Evolutionary conservation across 2,113 vertebrate species (phyloP).

Genomic region (Ploceus nigricollis): DNA sequence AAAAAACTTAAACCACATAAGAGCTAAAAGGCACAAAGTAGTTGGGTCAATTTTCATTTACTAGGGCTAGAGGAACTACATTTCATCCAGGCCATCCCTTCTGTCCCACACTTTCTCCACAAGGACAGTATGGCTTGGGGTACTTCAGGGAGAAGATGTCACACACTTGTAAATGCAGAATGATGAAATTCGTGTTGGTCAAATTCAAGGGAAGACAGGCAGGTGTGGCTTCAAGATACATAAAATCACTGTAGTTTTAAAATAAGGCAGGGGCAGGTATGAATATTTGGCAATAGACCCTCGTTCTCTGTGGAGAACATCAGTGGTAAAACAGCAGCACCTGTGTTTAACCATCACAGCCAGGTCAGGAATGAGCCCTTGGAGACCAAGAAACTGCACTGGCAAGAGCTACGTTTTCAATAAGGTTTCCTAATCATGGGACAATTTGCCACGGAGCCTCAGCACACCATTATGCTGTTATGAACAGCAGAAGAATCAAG

Average conservation of each 20-base stretch:
- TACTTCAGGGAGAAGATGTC: background rate
- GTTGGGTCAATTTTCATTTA: background rate
- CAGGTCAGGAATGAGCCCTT: background rate
- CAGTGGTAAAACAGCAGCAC: background rate
- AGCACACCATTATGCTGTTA: constrained; percentile 17
- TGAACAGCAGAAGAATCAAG: constrained; percentile 39
- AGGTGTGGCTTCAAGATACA: background rate
- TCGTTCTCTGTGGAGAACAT: background rate
- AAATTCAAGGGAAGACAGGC: background rate
- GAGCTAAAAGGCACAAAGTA: background rate
- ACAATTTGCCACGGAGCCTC: background rate
- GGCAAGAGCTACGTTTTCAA: background rate
- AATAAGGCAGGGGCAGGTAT: background rate
- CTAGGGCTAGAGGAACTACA: background rate
- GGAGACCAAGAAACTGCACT: background rate
- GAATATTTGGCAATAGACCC: background rate
- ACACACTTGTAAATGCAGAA: background rate
- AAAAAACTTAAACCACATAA: background rate
- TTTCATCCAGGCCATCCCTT: background rate
- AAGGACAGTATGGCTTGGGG: rapidly evolving
- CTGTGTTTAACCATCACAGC: background rate
- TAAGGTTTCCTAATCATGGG: background rate
- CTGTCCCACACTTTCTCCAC: background rate
- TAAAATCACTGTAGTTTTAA: background rate
- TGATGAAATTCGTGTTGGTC: rapidly evolving